Percentiles rank a stretch among this genome's conserved stretches.
Conservation (phyloP, 2,888 invertebrate genomes). For the Mayetiola destructor region DNA sequence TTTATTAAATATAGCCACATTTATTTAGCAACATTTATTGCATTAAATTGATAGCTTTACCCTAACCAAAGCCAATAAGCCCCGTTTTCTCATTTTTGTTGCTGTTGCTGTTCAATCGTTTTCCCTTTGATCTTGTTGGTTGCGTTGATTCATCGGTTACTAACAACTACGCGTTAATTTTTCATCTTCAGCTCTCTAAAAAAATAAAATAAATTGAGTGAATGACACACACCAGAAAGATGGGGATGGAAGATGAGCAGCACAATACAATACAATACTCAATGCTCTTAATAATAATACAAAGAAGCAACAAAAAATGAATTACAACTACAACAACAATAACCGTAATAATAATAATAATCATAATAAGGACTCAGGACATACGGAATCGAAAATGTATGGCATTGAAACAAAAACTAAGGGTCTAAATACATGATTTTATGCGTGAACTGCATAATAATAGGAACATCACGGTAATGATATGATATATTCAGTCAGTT, state of each 20-base stretch:
- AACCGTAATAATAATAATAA: neutral
- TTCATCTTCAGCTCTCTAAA: conserved; percentile 5
- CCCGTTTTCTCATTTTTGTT: neutral
- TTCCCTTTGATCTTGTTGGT: neutral
- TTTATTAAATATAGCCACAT: conserved; percentile 10
- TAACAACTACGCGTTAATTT: conserved; percentile 9
- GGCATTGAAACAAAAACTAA: neutral
- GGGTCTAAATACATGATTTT: conserved; percentile 6
- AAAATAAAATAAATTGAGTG: too few species aligned
- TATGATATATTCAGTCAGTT: too few species aligned
- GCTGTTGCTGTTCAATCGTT: neutral
- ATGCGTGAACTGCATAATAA: conserved; percentile 13
- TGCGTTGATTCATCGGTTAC: neutral
- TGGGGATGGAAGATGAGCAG: too few species aligned
- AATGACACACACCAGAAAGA: neutral
- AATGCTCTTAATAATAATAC: neutral
- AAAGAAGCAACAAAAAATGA: neutral
- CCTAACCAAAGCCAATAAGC: too few species aligned
- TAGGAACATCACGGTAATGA: conserved; percentile 1
- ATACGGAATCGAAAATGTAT: neutral
- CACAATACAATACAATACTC: neutral
- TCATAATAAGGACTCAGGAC: neutral
- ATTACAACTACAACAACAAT: neutral
- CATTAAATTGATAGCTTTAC: neutral
- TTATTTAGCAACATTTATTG: neutral